Conservation (phyloP, 2,797 vertebrate genomes). For the Muraenolepis orangiensis region DNA sequence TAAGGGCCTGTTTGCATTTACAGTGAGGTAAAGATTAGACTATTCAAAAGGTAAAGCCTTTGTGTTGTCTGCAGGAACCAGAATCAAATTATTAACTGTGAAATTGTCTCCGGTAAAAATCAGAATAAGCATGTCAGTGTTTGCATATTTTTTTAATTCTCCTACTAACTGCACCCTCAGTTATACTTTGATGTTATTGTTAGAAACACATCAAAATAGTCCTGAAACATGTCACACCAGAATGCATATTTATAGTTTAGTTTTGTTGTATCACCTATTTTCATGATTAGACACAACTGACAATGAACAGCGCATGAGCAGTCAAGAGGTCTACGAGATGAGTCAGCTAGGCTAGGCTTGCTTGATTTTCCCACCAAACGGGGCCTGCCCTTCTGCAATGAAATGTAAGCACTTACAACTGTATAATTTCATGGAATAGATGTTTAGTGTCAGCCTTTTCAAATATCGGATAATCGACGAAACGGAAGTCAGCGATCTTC, state of each 20-base stretch:
- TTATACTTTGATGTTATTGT: conserved; percentile 53
- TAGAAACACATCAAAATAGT: conserved; percentile 62
- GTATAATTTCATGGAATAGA: conserved; percentile 15
- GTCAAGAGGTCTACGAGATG: conserved; percentile 27
- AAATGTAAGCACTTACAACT: conserved; percentile 43
- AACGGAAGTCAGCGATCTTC: conserved; percentile 29
- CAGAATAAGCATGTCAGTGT: conserved; percentile 1
- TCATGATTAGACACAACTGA: conserved; percentile 45
- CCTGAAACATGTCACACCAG: conserved; percentile 51
- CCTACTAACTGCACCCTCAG: neutral
- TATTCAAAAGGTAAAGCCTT: neutral
- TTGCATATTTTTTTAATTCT: neutral
- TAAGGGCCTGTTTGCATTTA: neutral
- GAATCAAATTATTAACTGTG: neutral
- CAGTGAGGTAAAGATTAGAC: neutral
- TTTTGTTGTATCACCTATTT: conserved; percentile 53
- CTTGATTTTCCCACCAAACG: neutral
- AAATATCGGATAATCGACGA: conserved; percentile 16
- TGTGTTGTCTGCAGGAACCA: neutral
- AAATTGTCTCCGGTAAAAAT: neutral
- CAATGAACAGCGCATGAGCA: conserved; percentile 37
- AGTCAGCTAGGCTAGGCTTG: conserved; percentile 21
- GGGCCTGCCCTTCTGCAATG: conserved; percentile 12
- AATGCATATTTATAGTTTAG: conserved; percentile 63
- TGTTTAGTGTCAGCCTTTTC: conserved; percentile 47